phyloP scores from a whole-genome alignment of 2,797 vertebrate species.

The Oophaga sylvatica region DNA sequence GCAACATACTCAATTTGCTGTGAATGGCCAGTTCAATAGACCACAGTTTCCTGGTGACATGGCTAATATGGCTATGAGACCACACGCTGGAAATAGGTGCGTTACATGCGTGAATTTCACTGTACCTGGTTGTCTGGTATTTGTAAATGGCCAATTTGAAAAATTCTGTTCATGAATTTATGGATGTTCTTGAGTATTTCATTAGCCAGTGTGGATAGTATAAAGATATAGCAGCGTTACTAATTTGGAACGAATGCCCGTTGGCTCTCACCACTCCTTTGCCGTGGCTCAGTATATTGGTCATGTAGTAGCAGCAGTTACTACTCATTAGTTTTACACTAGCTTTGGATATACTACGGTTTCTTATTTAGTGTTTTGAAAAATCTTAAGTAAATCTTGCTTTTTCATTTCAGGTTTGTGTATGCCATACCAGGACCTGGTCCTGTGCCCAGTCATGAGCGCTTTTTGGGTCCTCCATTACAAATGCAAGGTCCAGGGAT shows the following conservation, averaged over 20 bases:
- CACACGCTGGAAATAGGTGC: slow-evolving; percentile 88
- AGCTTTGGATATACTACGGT: too few species aligned
- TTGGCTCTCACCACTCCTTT: not conserved
- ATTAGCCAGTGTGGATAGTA: too few species aligned
- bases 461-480: slow-evolving; percentile 84
- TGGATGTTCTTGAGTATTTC: too few species aligned
- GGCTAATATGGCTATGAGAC: slow-evolving; percentile 80
- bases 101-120: not conserved
- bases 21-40: slow-evolving; percentile 82
- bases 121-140: not conserved
- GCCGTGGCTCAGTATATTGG: not conserved
- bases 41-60: slow-evolving; percentile 83
- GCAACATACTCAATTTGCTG: slow-evolving; percentile 80
- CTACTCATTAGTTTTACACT: not conserved
- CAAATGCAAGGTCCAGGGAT: slow-evolving; percentile 83
- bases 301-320: not conserved
- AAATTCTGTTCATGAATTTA: not conserved
- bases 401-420: slow-evolving; percentile 77
- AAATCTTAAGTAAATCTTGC: not conserved
- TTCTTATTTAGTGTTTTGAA: not conserved
- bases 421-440: slow-evolving; percentile 83
- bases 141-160: not conserved
- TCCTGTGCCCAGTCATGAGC: slow-evolving; percentile 82
- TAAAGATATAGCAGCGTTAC: too few species aligned
- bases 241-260: not conserved